Evolutionary conservation across 1,140 invertebrate species (phyloP), one percentile per base, ranked within the genome.

Genomic region (Hyphantria cunea): DNA sequence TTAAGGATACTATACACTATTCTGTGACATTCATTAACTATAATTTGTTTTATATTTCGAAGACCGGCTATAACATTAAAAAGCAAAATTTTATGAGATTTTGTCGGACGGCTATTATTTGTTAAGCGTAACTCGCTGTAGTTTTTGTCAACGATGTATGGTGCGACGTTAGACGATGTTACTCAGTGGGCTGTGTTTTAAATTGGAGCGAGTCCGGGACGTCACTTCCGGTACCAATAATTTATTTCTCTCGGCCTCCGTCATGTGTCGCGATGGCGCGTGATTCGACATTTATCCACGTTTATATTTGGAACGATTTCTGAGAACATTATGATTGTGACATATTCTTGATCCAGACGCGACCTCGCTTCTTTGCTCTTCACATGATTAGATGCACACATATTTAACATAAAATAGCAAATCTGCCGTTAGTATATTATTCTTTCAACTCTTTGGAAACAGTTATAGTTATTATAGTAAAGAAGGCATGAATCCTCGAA

Each of bases 221-320:
- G 86, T 86, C 87, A 90, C 80, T 90, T 90, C 87, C 87, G 84
- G 83, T 86, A 74, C 74, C 78, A 84, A 87, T 90, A 86, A 89
- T 84, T 87, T 86, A 88, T 87, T 82, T 84, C 74, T 83, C 80
- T 77, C 77, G 78, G 78, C 78, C 85, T 82, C 85, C 74, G 76
- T 80, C 80, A 72, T 77, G 70, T 84, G 84, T 76, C 75, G 80
- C 78, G 82, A 82, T 83, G 75, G 82, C 76, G 78, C 74, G 75
- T 72, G 80, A 85, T 83, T 82, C 78, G 80, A 84, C 82, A 86
- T 87, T 86, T 82, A 82, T 82, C 75, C 75, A 79, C 70, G 72
- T 82, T 84, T 86, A 85, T 78, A 86, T 81, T 87, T 79, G 76
- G 80, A 84, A 78, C 74, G 63, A 73, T 81, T 87, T 86, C 82